Percentiles rank a stretch among this genome's conserved stretches.
Conservation (phyloP, 1,140 invertebrate genomes). For the Calephelis virginiensis region DNA sequence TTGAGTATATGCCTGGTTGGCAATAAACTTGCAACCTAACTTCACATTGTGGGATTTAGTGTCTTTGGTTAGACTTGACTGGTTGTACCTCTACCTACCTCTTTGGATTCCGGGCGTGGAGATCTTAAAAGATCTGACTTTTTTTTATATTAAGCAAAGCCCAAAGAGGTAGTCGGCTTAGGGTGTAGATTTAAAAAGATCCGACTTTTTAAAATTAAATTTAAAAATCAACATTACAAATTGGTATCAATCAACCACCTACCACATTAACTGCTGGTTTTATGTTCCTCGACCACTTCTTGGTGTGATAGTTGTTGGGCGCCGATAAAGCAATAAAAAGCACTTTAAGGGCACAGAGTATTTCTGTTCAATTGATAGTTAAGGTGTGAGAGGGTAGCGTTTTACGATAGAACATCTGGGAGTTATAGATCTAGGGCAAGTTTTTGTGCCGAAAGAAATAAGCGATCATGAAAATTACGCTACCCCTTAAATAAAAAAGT, state of each 20-base stretch:
- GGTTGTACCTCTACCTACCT: no score
- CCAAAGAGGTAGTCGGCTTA: no score
- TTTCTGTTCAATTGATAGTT: slow-evolving; percentile 10
- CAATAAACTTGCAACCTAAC: no score
- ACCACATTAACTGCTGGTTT: background rate
- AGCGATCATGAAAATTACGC: background rate
- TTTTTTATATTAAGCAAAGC: no score
- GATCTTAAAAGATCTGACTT: no score
- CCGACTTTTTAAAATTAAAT: no score
- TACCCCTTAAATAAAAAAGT: no score
- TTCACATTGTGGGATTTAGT: no score
- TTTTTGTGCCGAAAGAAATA: background rate
- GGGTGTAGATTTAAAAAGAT: no score
- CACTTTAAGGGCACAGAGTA: slow-evolving; percentile 33
- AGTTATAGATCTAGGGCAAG: background rate
- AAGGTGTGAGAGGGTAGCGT: slow-evolving; percentile 15
- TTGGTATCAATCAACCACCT: background rate
- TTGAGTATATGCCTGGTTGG: no score
- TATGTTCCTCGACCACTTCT: slow-evolving; percentile 5
- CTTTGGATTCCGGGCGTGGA: no score
- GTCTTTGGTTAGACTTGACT: no score
- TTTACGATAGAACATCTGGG: slow-evolving; percentile 1
- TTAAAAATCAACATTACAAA: background rate
- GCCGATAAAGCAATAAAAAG: slow-evolving; percentile 33
- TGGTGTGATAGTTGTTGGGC: slow-evolving; percentile 17